Base-by-base conservation (phyloP, 1,140 invertebrate genomes). In the Penaeus chinensis region DNA sequence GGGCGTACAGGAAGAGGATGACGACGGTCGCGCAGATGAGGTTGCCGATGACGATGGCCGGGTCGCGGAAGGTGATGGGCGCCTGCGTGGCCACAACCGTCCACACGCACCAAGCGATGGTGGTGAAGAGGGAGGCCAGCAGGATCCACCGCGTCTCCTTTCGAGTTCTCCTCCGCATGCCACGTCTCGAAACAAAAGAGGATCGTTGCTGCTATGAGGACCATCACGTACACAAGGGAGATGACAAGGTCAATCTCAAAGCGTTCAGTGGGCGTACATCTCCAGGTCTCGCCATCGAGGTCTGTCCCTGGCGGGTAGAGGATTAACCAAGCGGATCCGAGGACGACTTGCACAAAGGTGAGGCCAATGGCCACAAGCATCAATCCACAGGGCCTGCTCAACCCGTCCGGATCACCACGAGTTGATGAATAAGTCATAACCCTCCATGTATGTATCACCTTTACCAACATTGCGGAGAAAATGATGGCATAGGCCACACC, bases 131-230 rank as follows among this genome's bases (percentile, higher is more conserved):
- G 11, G 91, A 91, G 42, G 92, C 92, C 13, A 92, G 91, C 42
- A 93, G 90, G 65, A 94, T 92, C 93, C 93, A 93, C 24, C 93
- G 91, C 11, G 93, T 92, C 89, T 94, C 93, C 32, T 90, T 90
- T 91, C 83, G 92, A 88, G 85, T 90, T 89, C 65, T 90, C 92
- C 22, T 92, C 91, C 37, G 82, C 60, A 80, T 93, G 91, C 92
- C 92, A 93, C 3, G 92, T 91, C 32, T 93, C 81, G 13, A 92
- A 54, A 18, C 92, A 92, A 86, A 94, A 91, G 32, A 93, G 87
- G 8, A 93, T 90, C 19, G 91, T 92, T 20, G 93, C 90, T 19
- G 91, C 89, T 19, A 93, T 91, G 2, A 94, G 91, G 22, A 93
- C 90, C 91, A 93, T 92, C n/a, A 93, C 91, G 85, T 93, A 94